A percentile compares a stretch with the other conserved stretches of the same genome.
Conservation (phyloP, 1,140 invertebrate species). For the Drosophila malerkotliana region DNA sequence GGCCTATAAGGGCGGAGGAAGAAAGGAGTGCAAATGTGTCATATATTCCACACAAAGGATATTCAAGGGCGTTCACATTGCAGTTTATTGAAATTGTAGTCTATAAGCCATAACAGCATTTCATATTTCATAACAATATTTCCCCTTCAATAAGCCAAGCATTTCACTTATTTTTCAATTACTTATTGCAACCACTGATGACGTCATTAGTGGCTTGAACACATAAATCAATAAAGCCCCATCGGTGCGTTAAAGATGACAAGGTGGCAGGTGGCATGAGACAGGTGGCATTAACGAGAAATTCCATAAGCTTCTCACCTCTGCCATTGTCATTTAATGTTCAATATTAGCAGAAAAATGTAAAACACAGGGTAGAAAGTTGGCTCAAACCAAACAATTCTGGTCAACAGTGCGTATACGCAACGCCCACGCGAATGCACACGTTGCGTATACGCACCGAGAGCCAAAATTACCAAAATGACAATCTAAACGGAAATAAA, state of each 20-base stretch:
- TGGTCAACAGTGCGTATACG: neutral
- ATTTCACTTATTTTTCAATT: conserved; percentile 3
- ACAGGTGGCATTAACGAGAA: conserved; percentile 52
- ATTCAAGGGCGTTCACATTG: conserved; percentile 1
- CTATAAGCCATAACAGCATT: neutral
- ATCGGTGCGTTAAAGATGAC: conserved; percentile 40
- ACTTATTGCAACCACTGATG: conserved; percentile 24
- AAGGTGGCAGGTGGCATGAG: conserved; percentile 12
- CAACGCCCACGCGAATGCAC: neutral
- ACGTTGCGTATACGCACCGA: conserved; percentile 69
- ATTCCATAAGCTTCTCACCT: conserved; percentile 51
- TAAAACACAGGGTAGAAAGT: neutral
- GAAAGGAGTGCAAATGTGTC: conserved; percentile 3
- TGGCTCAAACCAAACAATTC: neutral
- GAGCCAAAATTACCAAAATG: conserved; percentile 74
- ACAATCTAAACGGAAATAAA: conserved; percentile 82
- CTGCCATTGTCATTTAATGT: conserved; percentile 20
- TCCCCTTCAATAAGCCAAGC: neutral
- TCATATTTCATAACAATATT: neutral
- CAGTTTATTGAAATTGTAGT: neutral
- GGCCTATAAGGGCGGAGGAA: neutral
- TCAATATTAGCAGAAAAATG: conserved; percentile 18
- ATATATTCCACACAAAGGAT: conserved; percentile 11
- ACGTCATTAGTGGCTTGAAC: conserved; percentile 33
- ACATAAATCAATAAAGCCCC: conserved; percentile 73